phyloP scores from a whole-genome alignment of 2,888 invertebrate genomes.

The Odontocerum albicorne region DNA sequence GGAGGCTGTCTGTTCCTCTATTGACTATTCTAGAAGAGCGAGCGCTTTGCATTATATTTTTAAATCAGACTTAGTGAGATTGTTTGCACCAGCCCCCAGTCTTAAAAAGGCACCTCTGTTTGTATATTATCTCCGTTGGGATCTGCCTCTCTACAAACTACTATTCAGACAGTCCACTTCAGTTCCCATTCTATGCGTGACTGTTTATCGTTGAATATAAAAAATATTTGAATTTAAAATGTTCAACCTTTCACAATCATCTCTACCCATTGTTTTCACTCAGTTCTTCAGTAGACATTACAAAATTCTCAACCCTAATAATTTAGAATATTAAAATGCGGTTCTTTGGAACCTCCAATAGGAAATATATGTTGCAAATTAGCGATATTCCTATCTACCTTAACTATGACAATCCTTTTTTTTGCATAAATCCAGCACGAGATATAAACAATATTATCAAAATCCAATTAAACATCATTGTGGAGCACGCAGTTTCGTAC shows the following conservation, averaged over 20 bases:
- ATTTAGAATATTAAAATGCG: background rate
- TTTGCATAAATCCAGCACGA: slow-evolving; percentile 19
- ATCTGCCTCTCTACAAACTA: background rate
- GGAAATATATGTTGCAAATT: background rate
- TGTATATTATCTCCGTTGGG: background rate
- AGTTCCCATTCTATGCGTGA: background rate
- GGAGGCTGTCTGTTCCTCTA: slow-evolving; percentile 18
- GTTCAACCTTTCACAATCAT: background rate
- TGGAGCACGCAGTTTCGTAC: slow-evolving; percentile 31
- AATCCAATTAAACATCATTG: slow-evolving; percentile 22
- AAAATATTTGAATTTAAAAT: background rate
- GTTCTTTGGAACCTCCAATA: slow-evolving; percentile 18
- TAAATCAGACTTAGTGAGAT: slow-evolving; percentile 36
- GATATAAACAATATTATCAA: slow-evolving; percentile 30
- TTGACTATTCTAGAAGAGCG: slow-evolving; percentile 31
- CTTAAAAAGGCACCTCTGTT: slow-evolving; percentile 38
- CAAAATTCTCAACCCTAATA: background rate
- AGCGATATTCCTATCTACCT: slow-evolving; percentile 14
- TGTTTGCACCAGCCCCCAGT: slow-evolving; percentile 37
- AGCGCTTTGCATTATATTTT: slow-evolving; percentile 31
- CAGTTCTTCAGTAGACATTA: background rate
- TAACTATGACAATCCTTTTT: slow-evolving; percentile 12
- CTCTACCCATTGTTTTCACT: background rate
- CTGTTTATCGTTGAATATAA: background rate
- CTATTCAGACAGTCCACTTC: background rate